Conservation (phyloP, 2,797 vertebrate genomes). For the Lagodon rhomboides region DNA sequence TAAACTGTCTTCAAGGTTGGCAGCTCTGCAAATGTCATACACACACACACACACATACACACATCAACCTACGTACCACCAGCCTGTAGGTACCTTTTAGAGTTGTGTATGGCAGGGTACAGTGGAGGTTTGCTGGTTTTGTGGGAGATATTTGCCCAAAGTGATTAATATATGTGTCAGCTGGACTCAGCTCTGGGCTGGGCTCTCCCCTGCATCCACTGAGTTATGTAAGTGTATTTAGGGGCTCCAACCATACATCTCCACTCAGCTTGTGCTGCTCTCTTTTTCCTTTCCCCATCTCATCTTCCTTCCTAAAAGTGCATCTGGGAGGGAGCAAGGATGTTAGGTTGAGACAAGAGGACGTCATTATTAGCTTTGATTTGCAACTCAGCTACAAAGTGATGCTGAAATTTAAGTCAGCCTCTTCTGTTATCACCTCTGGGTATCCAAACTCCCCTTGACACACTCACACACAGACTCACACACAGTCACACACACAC, state of each 20-base stretch:
- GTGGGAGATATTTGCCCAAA: conserved; percentile 47
- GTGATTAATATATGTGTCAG: conserved; percentile 63
- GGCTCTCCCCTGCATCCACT: conserved; percentile 6
- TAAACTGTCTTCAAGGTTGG: too few relatives aligned
- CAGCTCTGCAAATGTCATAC: too few relatives aligned
- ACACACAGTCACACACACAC: conserved; percentile 7
- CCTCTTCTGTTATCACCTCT: conserved; percentile 59
- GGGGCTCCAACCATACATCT: not conserved
- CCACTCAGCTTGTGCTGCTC: not conserved
- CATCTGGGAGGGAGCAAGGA: conserved; percentile 35
- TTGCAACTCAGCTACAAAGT: conserved; percentile 74
- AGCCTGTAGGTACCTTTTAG: conserved; percentile 8
- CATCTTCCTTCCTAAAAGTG: conserved; percentile 12
- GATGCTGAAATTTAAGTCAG: conserved; percentile 76
- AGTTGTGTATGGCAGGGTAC: not conserved
- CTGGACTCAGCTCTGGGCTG: conserved; percentile 4
- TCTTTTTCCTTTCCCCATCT: conserved; percentile 15
- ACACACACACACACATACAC: not conserved
- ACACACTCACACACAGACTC: not conserved
- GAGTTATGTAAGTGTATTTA: not conserved
- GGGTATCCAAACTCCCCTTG: conserved; percentile 51
- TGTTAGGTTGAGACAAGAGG: conserved; percentile 64
- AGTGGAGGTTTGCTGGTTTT: conserved; percentile 10
- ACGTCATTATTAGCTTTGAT: conserved; percentile 70
- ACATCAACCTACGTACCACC: not conserved